Evolutionary conservation across 2,888 invertebrate species (phyloP), one percentile per base, ranked within the genome.

Genomic region (Dinocampus coccinellae): DNA sequence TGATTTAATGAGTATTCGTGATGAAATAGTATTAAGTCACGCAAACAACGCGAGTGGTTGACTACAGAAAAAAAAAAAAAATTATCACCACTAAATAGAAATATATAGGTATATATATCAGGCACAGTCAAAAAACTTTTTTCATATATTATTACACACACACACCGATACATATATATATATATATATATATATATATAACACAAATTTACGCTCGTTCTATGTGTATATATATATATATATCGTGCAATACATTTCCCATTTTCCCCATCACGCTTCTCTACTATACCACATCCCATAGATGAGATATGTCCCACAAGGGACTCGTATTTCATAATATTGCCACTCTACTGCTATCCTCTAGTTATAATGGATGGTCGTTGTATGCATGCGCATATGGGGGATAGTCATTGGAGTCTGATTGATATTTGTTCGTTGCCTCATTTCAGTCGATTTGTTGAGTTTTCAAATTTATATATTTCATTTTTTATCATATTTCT

Each of bases 121-220:
- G 16, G 22, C 33, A 33, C 22, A 57, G 69, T 29, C 53, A 36
- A 34, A 57, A 63, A 70, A 70, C 57, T 70, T 70, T 70, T 29
- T 34, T 80, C 82, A 81, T 84, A 84, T 85, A 83, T 81, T 83
- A 83, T 80, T 78, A 73, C 77, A n/a, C n/a, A n/a, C n/a, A n/a
- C 72, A 78, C 67, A 52, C 55, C 68, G 70, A 70, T 70, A 70
- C 70, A 66, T 67, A n/a, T n/a, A n/a, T n/a, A n/a, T n/a, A n/a
- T n/a, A n/a, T n/a, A n/a, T n/a, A 65, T 57, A 24, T 22, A 26
- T 53, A 24, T 29, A 68, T 42, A 34, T 39, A 60, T 36, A 39
- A 79, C 77, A 83, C 83, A 80, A 79, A 81, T 84, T 82, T 84
- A 79, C 78, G 80, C 82, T 81, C 39, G 26, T 53, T 11, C 29